phyloP scores from a whole-genome alignment of 2,113 vertebrate species.

The Zosterops hypoxanthus region DNA sequence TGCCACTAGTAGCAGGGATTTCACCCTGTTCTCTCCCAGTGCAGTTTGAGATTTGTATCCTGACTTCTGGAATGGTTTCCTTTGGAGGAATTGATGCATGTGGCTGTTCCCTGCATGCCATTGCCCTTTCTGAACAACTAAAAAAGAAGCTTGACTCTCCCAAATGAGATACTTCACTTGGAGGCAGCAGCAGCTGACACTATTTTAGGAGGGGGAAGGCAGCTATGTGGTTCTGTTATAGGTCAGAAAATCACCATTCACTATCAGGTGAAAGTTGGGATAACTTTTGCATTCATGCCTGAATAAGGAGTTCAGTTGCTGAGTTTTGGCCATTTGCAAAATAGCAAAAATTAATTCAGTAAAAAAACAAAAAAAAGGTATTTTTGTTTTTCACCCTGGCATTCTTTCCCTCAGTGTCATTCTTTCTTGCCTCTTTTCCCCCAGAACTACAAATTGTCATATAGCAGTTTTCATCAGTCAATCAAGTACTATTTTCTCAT shows the following conservation, averaged over 20 bases:
- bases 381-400: not conserved
- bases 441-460: accelerated
- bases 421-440: not conserved
- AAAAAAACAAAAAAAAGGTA: not conserved
- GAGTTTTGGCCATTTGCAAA: not conserved
- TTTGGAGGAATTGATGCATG: not conserved
- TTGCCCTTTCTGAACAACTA: not conserved
- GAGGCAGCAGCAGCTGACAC: not conserved
- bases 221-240: not conserved
- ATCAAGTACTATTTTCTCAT: not conserved
- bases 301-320: not conserved
- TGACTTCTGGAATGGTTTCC: not conserved
- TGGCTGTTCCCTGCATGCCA: not conserved
- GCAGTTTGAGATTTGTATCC: accelerated
- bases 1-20: not conserved
- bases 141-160: not conserved
- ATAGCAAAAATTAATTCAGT: not conserved
- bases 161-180: not conserved
- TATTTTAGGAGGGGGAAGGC: not conserved
- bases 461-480: not conserved
- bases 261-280: not conserved
- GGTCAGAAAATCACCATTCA: not conserved
- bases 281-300: not conserved
- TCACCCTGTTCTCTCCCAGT: not conserved
- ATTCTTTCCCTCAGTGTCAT: not conserved